Percentiles rank a stretch among this genome's conserved stretches.
phyloP scores from a whole-genome alignment of 2,797 vertebrate genomes.

The Macroramphosus scolopax region DNA sequence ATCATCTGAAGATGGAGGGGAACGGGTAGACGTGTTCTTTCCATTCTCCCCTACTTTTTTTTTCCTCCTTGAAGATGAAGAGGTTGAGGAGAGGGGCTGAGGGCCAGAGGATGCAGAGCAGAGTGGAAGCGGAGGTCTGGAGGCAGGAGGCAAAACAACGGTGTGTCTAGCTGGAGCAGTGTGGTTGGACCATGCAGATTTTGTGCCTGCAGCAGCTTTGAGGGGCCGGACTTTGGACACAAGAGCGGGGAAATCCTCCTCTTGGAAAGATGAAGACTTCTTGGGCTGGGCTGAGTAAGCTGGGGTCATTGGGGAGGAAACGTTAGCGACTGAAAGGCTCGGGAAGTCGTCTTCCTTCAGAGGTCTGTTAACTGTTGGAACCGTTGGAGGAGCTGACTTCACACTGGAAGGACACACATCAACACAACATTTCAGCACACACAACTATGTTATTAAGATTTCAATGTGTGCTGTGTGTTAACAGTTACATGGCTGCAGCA shows the following conservation, averaged over 20 bases:
- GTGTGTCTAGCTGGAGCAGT: slow-evolving; percentile 69
- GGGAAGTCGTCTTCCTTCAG: slow-evolving; percentile 97
- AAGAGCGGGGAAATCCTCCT: slow-evolving; percentile 96
- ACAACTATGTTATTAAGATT: neutral
- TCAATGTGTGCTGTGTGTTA: neutral
- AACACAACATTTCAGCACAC: neutral
- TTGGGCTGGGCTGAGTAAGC: slow-evolving; percentile 77
- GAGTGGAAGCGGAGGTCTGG: slow-evolving; percentile 40
- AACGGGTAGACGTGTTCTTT: slow-evolving; percentile 63
- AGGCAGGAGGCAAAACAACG: slow-evolving; percentile 53
- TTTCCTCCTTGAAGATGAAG: slow-evolving; percentile 65
- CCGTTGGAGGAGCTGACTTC: slow-evolving; percentile 35
- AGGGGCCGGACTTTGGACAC: slow-evolving; percentile 83
- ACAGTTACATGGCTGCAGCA: slow-evolving; percentile 58
- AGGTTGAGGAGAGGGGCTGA: slow-evolving; percentile 52
- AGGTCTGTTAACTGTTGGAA: slow-evolving; percentile 25
- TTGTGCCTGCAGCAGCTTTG: slow-evolving; percentile 72
- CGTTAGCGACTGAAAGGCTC: slow-evolving; percentile 76
- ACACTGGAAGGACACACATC: slow-evolving; percentile 32
- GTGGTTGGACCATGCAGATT: slow-evolving; percentile 85
- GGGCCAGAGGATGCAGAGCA: slow-evolving; percentile 50
- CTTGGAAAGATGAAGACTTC: slow-evolving; percentile 85
- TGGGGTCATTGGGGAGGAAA: slow-evolving; percentile 71
- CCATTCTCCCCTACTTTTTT: slow-evolving; percentile 76
- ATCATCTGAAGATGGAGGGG: slow-evolving; percentile 72